Evolutionary conservation across 2,113 vertebrate genomes (phyloP).

Genomic region (Gnathonemus echidnorhynchus): DNA sequence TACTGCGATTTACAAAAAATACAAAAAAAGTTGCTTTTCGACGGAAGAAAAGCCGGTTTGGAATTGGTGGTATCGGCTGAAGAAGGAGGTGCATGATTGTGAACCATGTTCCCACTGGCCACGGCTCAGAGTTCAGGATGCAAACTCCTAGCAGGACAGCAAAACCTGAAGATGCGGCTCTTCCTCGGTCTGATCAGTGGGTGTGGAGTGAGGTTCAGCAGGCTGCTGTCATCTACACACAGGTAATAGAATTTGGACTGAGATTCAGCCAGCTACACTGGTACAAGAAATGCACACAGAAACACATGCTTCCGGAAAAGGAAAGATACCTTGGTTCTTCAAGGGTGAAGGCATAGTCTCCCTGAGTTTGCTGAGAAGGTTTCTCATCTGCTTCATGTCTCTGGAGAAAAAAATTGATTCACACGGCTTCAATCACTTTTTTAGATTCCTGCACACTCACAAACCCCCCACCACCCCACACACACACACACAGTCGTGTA

Average conservation of each 20-base stretch:
- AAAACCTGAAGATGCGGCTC: slow-evolving; percentile 92
- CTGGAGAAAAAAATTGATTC: slow-evolving; percentile 46
- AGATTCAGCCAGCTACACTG: neutral
- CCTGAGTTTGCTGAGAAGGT: slow-evolving; percentile 99
- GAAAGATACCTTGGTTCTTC: slow-evolving; percentile 85
- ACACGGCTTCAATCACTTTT: neutral
- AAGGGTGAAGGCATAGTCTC: slow-evolving; percentile 98
- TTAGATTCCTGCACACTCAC: neutral
- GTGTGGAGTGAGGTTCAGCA: slow-evolving; percentile 90
- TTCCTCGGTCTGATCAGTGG: slow-evolving; percentile 88
- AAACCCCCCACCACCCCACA: neutral
- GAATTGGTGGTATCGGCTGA: neutral
- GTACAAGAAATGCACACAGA: neutral
- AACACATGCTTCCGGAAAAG: neutral
- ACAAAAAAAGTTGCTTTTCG: neutral
- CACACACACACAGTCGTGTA: neutral
- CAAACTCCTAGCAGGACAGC: slow-evolving; percentile 82
- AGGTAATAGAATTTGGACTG: neutral
- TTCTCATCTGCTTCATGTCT: slow-evolving; percentile 97
- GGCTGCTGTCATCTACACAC: slow-evolving; percentile 86
- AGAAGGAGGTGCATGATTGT: neutral
- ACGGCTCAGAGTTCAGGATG: slow-evolving; percentile 29
- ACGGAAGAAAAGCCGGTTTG: neutral
- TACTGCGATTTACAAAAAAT: neutral
- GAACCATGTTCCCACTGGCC: slow-evolving; percentile 23